Base-by-base conservation (phyloP, 1,140 invertebrate genomes). In the Eriocheir sinensis region DNA sequence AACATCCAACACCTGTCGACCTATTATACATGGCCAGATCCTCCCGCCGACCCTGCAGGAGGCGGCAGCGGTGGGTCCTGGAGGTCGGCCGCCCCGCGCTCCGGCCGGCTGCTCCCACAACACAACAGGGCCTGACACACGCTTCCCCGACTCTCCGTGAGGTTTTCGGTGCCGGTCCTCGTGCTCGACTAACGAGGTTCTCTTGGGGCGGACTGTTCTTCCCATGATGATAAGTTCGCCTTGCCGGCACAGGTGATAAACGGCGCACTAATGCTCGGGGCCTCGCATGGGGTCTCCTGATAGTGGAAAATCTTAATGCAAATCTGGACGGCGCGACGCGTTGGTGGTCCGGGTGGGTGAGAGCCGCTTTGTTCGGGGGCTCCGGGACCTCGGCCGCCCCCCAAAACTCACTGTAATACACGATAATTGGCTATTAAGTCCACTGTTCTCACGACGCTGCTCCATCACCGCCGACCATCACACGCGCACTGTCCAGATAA, bases 291-390 rank as follows among this genome's bases (percentile, higher is more conserved):
- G 92, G 92, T 93, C 92, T 89, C 92, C 92, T 79, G 92, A 93
- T 93, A 93, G 92, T 79, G 92, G 92, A 88, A 88, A 89, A 93
- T 93, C 92, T 93, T 89, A 93, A 93, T 93, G 92, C 92, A 93
- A 93, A 93, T 93, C 92, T 93, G 83, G 83, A 72, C 53, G 53
- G 32, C 44, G 85, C 48, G 85, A 53, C 40, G 53, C 53, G 85
- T 89, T 72, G 92, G 92, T 89, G 92, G 92, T 93, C 92, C 34
- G 27, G 83, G 27, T 40, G 83, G 85, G 83, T 89, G 48, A 72
- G 83, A 53, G 30, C 36, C n/a, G 85, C 85, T 89, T 88, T 89
- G 92, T 88, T 60, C 32, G 79, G 90, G 38, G 60, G 44, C 41
- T 44, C 15, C 3, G 79, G 83, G 81, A 81, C 81, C n/a, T 32